Conservation (phyloP, 1,140 invertebrate species). For the Drosophila varians region DNA sequence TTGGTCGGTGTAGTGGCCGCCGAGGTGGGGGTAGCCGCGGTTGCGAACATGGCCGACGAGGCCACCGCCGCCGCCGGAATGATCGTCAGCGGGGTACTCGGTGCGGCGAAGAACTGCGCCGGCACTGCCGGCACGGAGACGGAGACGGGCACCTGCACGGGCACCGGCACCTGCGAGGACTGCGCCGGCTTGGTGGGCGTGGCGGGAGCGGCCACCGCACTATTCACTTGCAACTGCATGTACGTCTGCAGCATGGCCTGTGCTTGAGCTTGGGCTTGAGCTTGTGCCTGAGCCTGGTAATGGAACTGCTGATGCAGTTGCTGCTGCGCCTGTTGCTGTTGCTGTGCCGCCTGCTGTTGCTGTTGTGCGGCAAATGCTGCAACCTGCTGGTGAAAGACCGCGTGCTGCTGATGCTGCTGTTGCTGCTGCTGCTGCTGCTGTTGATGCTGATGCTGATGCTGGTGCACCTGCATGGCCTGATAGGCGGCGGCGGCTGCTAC, state of each 20-base stretch:
- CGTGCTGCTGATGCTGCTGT: slow-evolving; percentile 55
- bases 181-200: slow-evolving; percentile 68
- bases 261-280: slow-evolving; percentile 63
- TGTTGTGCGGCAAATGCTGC: slow-evolving; percentile 54
- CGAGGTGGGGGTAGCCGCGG: slow-evolving; percentile 70
- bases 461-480: slow-evolving; percentile 66
- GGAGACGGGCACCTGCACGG: slow-evolving; percentile 25
- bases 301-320: slow-evolving; percentile 71
- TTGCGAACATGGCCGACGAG: slow-evolving; percentile 69
- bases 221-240: slow-evolving; percentile 80
- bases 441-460: slow-evolving; percentile 62
- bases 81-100: slow-evolving; percentile 73
- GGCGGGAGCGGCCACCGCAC: slow-evolving; percentile 56
- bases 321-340: slow-evolving; percentile 43
- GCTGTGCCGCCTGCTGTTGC: slow-evolving; percentile 38
- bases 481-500: slow-evolving; percentile 53
- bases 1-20: slow-evolving; percentile 77
- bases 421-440: slow-evolving; percentile 63
- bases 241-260: slow-evolving; percentile 81
- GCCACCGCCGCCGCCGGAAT: slow-evolving; percentile 68
- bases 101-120: slow-evolving; percentile 68
- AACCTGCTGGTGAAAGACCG: slow-evolving; percentile 56
- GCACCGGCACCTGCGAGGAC: slow-evolving; percentile 19
- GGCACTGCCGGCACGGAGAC: slow-evolving; percentile 18
- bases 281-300: slow-evolving; percentile 54